Base-by-base conservation (phyloP, 37 sponge, comb jelly and placozoan species). In the Tethya wilhelma region DNA sequence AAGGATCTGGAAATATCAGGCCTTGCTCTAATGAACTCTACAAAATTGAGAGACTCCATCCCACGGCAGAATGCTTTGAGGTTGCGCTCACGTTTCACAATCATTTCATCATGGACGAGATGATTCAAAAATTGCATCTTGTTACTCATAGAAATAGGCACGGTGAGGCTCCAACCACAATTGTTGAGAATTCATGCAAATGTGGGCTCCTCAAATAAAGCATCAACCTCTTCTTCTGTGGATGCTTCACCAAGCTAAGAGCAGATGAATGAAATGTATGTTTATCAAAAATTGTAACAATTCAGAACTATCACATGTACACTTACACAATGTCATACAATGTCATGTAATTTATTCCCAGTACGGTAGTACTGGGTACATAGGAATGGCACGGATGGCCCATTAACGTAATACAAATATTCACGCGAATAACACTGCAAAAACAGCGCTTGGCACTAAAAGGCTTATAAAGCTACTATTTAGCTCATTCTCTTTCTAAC, bases 61-160 rank as follows among this genome's bases (percentile, higher is more conserved):
- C n/a, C n/a, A n/a, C n/a, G n/a, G n/a, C n/a, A n/a, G n/a, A n/a
- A n/a, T n/a, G n/a, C n/a, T n/a, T n/a, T n/a, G n/a, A n/a, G n/a
- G n/a, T n/a, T n/a, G n/a, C n/a, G n/a, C n/a, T n/a, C n/a, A n/a
- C 63, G 63, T 26, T 60, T 79, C 32, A 25, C 44, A 9, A 64
- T 63, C 7, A 63, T 67, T 78, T 78, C 79, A 28, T 78, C 79
- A 29, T 28, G 30, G 23, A 78, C 14, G 7, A 78, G 49, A 26
- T 64, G 66, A 9, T 78, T 67, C 7, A 44, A n/a, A 19, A 78
- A 64, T n/a, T 25, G 25, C 8, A 4, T 2, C 39, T 63, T 60
- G 46, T 78, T 78, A 9, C 22, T 22, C 25, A 44, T 22, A 2
- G 30, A 41, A 4, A 78, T 41, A 43, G 67, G 4, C 55, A 65